Conservation (phyloP, 1,140 invertebrate genomes). For the Drosophila eugracilis region DNA sequence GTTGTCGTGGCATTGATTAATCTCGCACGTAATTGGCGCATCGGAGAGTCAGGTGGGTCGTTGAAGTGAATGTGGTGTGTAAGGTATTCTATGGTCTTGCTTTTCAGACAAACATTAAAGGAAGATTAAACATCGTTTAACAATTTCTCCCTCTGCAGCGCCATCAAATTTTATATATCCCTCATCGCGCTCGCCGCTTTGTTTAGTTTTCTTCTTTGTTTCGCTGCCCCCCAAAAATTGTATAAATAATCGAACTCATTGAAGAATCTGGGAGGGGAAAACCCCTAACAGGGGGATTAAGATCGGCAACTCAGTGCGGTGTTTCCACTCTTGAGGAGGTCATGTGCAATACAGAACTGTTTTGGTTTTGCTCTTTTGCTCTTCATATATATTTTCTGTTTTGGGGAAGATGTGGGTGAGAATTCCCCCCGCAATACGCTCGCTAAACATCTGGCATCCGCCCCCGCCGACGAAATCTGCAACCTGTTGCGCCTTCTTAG, state of each 20-base stretch:
- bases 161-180: conserved; percentile 46
- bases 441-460: conserved; percentile 5
- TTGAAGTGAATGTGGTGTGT: too few relatives aligned
- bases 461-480: conserved; percentile 52
- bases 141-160: background rate
- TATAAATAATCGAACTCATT: conserved; percentile 72
- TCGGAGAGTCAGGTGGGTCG: conserved; percentile 44
- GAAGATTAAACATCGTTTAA: background rate
- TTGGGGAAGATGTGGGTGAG: conserved; percentile 31
- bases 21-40: conserved; percentile 71
- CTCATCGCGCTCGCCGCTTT: conserved; percentile 43
- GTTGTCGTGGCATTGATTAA: conserved; percentile 80
- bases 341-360: conserved; percentile 61
- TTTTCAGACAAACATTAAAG: too few relatives aligned
- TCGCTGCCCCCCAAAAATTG: conserved; percentile 38
- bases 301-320: background rate
- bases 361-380: conserved; percentile 40
- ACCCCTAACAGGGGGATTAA: background rate
- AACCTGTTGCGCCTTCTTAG: conserved; percentile 68
- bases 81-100: too few relatives aligned
- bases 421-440: background rate
- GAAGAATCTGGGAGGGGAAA: conserved; percentile 20
- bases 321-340: conserved; percentile 66
- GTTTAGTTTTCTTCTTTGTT: conserved; percentile 58
- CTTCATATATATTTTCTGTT: conserved; percentile 20